phyloP scores from a whole-genome alignment of 2,113 vertebrate species.

The Nothocercus julius region DNA sequence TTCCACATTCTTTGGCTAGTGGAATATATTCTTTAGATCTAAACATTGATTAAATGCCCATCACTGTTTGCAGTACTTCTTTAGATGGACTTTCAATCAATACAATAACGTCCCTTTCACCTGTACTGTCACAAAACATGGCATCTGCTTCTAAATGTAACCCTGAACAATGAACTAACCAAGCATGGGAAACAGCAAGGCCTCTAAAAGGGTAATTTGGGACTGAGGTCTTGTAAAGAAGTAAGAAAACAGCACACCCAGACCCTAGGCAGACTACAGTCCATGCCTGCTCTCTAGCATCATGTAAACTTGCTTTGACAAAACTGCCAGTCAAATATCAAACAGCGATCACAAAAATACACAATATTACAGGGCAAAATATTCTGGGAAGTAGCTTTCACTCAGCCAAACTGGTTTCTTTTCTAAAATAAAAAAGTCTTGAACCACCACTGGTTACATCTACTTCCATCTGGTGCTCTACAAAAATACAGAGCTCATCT shows the following conservation, averaged over 20 bases:
- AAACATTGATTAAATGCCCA: conserved; percentile 25
- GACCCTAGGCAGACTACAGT: background rate
- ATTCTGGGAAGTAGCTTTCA: background rate
- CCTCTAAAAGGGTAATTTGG: background rate
- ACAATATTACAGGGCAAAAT: background rate
- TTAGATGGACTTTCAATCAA: conserved; percentile 45
- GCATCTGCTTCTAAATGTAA: conserved; percentile 43
- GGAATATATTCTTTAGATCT: background rate
- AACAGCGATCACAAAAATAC: background rate
- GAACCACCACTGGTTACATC: background rate
- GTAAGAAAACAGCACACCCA: background rate
- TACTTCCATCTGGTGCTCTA: background rate
- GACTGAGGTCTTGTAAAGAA: background rate
- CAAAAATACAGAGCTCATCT: background rate
- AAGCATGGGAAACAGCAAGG: background rate
- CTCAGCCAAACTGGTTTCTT: background rate
- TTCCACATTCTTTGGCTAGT: background rate
- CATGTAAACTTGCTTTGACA: background rate
- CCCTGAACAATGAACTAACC: background rate
- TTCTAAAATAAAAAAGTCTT: background rate
- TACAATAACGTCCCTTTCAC: background rate
- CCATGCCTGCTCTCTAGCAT: background rate
- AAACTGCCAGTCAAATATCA: background rate
- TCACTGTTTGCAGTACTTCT: background rate
- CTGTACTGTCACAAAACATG: background rate